Percentiles rank a stretch among this genome's conserved stretches.
phyloP scores from a whole-genome alignment of 2,113 vertebrate species.

The Synodontis membranacea region DNA sequence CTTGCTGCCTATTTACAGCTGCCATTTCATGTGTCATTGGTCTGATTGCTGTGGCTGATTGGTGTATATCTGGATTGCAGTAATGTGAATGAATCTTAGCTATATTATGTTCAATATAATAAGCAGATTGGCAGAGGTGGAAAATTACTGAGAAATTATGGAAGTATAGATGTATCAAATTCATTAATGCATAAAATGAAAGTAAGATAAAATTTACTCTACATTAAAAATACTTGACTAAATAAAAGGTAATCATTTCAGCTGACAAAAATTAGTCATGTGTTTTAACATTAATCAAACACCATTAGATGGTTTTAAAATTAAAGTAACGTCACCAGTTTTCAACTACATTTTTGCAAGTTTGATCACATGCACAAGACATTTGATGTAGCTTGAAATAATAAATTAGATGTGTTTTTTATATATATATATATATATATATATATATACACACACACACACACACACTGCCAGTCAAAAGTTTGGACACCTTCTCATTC shows the following conservation, averaged over 20 bases:
- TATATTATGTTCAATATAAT: background rate
- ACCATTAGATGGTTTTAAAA: background rate
- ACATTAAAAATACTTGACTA: background rate
- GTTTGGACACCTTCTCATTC: too few relatives aligned
- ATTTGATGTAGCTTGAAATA: background rate
- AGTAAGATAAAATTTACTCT: background rate
- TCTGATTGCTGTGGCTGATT: too few relatives aligned
- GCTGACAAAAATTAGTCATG: background rate
- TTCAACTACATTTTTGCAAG: background rate
- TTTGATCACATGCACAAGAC: background rate
- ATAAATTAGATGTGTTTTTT: background rate
- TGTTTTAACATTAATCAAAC: background rate
- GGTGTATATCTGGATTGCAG: background rate
- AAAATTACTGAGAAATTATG: background rate
- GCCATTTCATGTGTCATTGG: too few relatives aligned
- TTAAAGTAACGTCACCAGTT: background rate
- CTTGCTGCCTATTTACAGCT: too few relatives aligned
- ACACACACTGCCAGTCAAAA: too few relatives aligned
- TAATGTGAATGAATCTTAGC: background rate
- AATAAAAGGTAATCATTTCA: background rate
- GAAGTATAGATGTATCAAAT: background rate
- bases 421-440: too few relatives aligned
- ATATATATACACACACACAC: too few relatives aligned
- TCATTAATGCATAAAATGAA: background rate
- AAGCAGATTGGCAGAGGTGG: background rate